Evolutionary conservation across 2,797 vertebrate genomes (phyloP).

Genomic region (Manis crassicaudata): DNA sequence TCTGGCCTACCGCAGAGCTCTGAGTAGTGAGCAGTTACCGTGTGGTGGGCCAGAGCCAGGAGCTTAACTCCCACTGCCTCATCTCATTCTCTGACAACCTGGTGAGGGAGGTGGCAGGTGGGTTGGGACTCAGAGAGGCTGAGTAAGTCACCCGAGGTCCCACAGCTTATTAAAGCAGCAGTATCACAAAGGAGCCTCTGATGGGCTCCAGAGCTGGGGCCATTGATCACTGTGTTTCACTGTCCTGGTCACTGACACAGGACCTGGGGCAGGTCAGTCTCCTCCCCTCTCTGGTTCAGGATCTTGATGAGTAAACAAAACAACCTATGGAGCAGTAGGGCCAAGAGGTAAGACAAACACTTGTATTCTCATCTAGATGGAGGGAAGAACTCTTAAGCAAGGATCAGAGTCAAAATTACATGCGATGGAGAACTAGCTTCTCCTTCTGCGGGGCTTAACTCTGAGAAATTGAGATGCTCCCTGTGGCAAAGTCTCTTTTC

Average conservation of each 20-base stretch:
- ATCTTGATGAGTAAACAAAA: neutral
- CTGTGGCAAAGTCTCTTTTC: neutral
- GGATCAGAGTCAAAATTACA: neutral
- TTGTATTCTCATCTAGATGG: rapidly evolving
- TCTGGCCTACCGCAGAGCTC: neutral
- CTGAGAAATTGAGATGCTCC: neutral
- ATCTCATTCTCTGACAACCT: neutral
- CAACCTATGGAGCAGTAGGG: neutral
- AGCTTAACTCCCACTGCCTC: neutral
- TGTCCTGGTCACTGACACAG: neutral
- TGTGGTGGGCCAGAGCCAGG: neutral
- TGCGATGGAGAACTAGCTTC: neutral
- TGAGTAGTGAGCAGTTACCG: neutral
- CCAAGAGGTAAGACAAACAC: neutral
- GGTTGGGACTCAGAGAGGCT: conserved; percentile 35
- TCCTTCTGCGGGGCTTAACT: neutral
- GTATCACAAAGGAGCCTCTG: neutral
- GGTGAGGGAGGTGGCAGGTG: neutral
- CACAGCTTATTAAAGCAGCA: neutral
- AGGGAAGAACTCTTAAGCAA: neutral
- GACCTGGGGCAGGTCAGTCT: neutral
- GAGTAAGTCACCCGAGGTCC: conserved; percentile 33
- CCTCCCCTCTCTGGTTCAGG: neutral
- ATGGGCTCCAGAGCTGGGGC: neutral
- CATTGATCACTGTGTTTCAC: rapidly evolving